Conservation (phyloP, 2,113 vertebrate species). For the Amblyornis subalaris region DNA sequence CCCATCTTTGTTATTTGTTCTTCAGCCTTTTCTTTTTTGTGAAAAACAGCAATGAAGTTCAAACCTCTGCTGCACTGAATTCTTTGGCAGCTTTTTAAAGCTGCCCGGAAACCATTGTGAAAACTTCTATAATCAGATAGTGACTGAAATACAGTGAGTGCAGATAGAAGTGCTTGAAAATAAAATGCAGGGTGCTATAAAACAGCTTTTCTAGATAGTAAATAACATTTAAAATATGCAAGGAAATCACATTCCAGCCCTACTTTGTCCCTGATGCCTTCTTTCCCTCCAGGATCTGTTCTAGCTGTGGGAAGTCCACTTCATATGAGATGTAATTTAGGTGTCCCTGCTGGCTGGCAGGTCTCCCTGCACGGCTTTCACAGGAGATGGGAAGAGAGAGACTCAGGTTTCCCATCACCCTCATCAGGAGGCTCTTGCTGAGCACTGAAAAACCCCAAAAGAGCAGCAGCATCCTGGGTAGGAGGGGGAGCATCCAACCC, state of each 20-base stretch:
- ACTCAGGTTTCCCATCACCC: neutral
- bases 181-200: slow-evolving; percentile 44
- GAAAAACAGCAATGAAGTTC: slow-evolving; percentile 25
- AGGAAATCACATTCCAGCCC: slow-evolving; percentile 35
- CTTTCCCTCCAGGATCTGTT: neutral
- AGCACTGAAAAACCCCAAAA: neutral
- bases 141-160: slow-evolving; percentile 43
- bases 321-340: neutral
- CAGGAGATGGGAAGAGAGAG: neutral
- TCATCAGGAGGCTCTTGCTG: neutral
- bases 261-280: neutral
- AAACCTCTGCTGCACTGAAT: slow-evolving; percentile 20
- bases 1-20: neutral
- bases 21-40: neutral
- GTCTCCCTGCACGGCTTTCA: rapidly evolving
- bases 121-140: slow-evolving; percentile 51
- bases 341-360: neutral
- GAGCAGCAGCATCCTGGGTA: neutral
- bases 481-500: neutral
- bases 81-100: slow-evolving; percentile 49
- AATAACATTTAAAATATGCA: slow-evolving; percentile 54
- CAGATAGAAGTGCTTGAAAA: slow-evolving; percentile 27
- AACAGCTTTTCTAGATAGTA: slow-evolving; percentile 49
- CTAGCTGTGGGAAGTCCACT: neutral
- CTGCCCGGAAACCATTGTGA: slow-evolving; percentile 40